Evolutionary conservation across 2,888 invertebrate genomes (phyloP), one percentile per base, ranked within the genome.

Genomic region (Ecliptopera silaceata): DNA sequence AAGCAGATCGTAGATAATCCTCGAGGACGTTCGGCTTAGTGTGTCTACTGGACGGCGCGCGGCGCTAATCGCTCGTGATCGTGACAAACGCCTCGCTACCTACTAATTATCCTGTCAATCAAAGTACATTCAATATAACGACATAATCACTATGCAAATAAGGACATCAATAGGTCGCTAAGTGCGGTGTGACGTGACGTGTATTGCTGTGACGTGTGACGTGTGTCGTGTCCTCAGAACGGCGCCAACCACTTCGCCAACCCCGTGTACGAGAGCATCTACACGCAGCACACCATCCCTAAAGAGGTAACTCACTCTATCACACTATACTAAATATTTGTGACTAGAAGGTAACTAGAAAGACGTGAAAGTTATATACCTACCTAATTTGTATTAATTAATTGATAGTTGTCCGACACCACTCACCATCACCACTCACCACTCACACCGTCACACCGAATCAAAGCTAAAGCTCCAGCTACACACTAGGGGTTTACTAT

Each of bases 231-330:
- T 49, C 66, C 55, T 1, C 82, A 91, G 89, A 87, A 84, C 62
- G 93, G 93, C 64, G 95, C 95, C 22, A 84, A 81, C 64, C 96
- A 96, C 85, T 97, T 96, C 90, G 95, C 95, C 15, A 97, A 97
- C 87, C 97, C 97, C 0, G 95, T 97, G 42, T 97, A 97, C 86
- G 97, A 97, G 74, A 95, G 95, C 46, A 94, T 96, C 92, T 96
- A 95, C 84, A 92, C 85, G 61, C 79, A 70, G 56, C 80, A 76
- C 63, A 61, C 64, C 66, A 64, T 69, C 59, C 80, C 83, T 44
- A 60, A 75, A 0, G 85, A 85, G 82, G 84, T 84, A 60, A 66
- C 39, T 1, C 1, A 12, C 11, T 2, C 12, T n/a, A n/a, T 5
- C n/a, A 5, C n/a, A 12, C 11, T 3, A 13, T 15, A 29, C 22